Conservation (phyloP, 92 coral and sea anemone species). For the Phymanthus crucifer region DNA sequence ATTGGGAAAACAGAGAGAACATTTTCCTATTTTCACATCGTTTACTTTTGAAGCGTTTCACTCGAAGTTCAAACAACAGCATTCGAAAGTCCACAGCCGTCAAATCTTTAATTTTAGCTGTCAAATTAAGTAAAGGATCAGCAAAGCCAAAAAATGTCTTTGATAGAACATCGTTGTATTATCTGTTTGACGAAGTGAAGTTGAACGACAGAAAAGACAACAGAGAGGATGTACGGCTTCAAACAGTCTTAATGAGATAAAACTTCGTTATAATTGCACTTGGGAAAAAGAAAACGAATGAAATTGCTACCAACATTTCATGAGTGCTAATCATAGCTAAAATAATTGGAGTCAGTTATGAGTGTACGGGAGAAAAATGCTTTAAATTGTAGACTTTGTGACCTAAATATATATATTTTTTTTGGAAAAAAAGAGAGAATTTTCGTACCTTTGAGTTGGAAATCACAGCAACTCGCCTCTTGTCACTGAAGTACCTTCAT, state of each 20-base stretch:
- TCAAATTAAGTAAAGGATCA: constrained; percentile 15
- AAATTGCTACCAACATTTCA: neutral
- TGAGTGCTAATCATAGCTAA: neutral
- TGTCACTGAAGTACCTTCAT: neutral
- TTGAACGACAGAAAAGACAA: neutral
- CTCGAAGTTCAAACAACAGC: constrained; percentile 20
- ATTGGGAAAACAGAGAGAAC: neutral
- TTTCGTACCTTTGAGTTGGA: neutral
- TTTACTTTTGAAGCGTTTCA: constrained; percentile 6
- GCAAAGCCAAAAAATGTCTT: neutral
- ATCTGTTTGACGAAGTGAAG: neutral
- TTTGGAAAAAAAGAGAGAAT: neutral
- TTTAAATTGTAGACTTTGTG: neutral
- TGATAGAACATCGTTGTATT: neutral
- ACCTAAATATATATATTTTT: neutral
- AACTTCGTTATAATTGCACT: neutral
- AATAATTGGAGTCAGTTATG: neutral
- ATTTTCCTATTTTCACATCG: neutral
- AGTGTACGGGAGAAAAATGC: neutral
- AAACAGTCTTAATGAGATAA: constrained; percentile 13
- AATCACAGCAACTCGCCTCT: neutral
- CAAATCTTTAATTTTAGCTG: constrained; percentile 21
- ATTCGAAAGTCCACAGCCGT: constrained; percentile 6
- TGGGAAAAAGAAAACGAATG: neutral
- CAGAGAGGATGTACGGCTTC: neutral